Base-by-base conservation (phyloP, 2,113 vertebrate species). In the Octodon degus region DNA sequence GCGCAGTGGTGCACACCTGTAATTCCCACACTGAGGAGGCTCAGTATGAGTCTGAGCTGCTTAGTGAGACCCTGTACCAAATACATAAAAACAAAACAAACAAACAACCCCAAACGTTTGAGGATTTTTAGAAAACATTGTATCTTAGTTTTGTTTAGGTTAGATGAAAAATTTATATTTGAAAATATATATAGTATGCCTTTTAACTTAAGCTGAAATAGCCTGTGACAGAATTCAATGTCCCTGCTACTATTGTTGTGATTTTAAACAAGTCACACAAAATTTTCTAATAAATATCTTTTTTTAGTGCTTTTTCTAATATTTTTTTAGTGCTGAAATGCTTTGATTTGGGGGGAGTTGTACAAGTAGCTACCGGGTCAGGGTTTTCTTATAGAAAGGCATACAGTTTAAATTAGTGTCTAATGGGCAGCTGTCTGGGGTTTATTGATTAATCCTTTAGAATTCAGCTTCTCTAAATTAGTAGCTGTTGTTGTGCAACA, bases 191-290 rank as follows among this genome's bases (percentile, higher is more conserved):
- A 60, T 60, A 14, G 7, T 50, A 10, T 60, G 1, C 16, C 9
- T 83, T 95, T 58, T 89, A 83, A 80, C n/a, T 53, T 93, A 60
- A 89, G 32, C 12, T 95, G 81, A 94, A 86, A 67, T 82, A 82
- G 37, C 53, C 47, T 47, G 30, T 79, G 47, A 60, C 3, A 55
- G 14, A 27, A 82, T 72, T 96, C 43, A 79, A 10, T 34, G 30
- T 60, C 34, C 37, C 12, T 30, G 22, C 3, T 47, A 89, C 30
- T 89, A 40, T 55, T 80, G 24, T 25, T 32, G 7, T 63, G 50
- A 96, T n/a, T 25, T 91, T 47, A 96, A 83, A 47, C 74, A 97
- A 37, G 43, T 65, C 62, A 62, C 13, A 82, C 11, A 65, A 8
- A 40, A 25, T 68, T 83, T 72, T 93, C 43, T 89, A 47, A 70